Conservation (phyloP, 2,888 invertebrate genomes). For the Yponomeuta evonymella region DNA sequence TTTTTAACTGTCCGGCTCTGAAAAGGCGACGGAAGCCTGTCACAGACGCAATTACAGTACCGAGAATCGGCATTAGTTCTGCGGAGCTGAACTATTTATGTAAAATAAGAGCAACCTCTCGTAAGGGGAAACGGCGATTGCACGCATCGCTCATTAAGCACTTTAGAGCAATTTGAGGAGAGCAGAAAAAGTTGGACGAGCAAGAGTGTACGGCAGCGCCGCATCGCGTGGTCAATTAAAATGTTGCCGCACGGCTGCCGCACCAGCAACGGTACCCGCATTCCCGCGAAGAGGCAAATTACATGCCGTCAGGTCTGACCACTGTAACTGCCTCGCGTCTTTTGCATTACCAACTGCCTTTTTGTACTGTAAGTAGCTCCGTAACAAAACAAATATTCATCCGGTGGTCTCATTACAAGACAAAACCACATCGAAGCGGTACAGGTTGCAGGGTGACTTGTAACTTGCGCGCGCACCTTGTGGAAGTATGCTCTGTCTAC, state of each 20-base stretch:
- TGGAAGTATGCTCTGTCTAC: slow-evolving; percentile 20
- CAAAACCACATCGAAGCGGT: slow-evolving; percentile 26
- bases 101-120: slow-evolving; percentile 70
- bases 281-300: slow-evolving; percentile 8
- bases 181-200: slow-evolving; percentile 69
- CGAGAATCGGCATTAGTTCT: slow-evolving; percentile 73
- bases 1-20: slow-evolving; percentile 55
- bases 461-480: slow-evolving; percentile 22
- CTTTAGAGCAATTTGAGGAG: slow-evolving; percentile 74
- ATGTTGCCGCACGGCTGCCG: slow-evolving; percentile 58
- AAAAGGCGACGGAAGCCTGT: slow-evolving; percentile 73
- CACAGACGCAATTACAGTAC: slow-evolving; percentile 73
- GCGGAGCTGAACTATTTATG: slow-evolving; percentile 71
- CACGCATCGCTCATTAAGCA: slow-evolving; percentile 77
- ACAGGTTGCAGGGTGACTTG: slow-evolving; percentile 37
- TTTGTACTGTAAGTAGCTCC: slow-evolving; percentile 6
- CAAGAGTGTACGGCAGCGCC: slow-evolving; percentile 37
- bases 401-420: slow-evolving; percentile 37
- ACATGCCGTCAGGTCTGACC: slow-evolving; percentile 10
- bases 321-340: slow-evolving; percentile 9
- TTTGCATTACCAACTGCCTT: slow-evolving; percentile 3
- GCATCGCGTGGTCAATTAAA: slow-evolving; percentile 76
- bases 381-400: slow-evolving; percentile 33
- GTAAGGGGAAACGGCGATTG: slow-evolving; percentile 74
- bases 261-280: slow-evolving; percentile 38